A percentile compares a stretch with the other conserved stretches of the same genome.
phyloP scores from a whole-genome alignment of 2,113 vertebrate species.

The Cryptotis parvus region DNA sequence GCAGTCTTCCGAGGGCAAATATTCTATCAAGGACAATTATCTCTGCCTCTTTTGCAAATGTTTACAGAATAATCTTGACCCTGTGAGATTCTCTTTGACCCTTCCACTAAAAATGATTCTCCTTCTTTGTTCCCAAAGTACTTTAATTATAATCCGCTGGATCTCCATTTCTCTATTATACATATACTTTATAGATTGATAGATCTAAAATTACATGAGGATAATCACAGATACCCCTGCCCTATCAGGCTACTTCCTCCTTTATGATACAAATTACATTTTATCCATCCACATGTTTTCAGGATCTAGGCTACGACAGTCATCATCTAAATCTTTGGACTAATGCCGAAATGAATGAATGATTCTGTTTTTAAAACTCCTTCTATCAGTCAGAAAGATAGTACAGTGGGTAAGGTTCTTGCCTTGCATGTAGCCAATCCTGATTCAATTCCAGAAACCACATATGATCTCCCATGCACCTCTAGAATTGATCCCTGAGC shows the following conservation, averaged over 20 bases:
- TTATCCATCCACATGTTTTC: not conserved
- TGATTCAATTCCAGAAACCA: no score
- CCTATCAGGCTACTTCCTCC: not conserved
- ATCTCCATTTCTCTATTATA: not conserved
- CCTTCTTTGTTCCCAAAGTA: not conserved
- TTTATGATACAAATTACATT: not conserved
- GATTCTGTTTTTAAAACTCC: not conserved
- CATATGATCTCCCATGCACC: no score
- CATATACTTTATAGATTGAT: not conserved
- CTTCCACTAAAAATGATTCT: not conserved
- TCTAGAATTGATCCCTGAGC: no score
- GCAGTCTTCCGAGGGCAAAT: not conserved
- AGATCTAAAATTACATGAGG: not conserved
- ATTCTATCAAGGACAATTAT: not conserved
- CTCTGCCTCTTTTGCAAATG: conserved; percentile 12
- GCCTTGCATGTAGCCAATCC: no score
- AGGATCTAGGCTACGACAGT: not conserved
- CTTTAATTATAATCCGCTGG: not conserved
- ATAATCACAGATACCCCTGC: not conserved
- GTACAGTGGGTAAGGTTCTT: no score
- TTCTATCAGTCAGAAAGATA: no score
- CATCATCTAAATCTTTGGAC: not conserved
- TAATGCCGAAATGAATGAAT: not conserved
- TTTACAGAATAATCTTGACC: conserved; percentile 50
- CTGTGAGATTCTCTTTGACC: conserved; percentile 22